A percentile compares a stretch with the other conserved stretches of the same genome.
These are phyloP conservation scores for Champsocephalus esox DNA, from an alignment of 2,797 vertebrate genomes.

Conservation along the genomic window DNA sequence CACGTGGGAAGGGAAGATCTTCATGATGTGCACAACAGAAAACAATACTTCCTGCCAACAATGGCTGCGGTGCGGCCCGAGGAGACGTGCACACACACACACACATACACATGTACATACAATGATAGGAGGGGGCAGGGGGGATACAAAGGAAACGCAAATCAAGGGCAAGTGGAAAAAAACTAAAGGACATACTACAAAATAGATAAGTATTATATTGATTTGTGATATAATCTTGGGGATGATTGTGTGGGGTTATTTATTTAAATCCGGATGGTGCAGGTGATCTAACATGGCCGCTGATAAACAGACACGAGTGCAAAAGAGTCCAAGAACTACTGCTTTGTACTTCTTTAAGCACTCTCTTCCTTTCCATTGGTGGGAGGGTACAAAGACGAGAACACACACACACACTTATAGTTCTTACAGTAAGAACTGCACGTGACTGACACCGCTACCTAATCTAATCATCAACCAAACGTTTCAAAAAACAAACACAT, in stretches of 20 bases:
- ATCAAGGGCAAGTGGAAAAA: conserved; percentile 4
- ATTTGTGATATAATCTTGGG: neutral
- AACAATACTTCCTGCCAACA: conserved; percentile 78
- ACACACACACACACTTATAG: conserved; percentile 26
- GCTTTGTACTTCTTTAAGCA: conserved; percentile 33
- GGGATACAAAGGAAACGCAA: conserved; percentile 24
- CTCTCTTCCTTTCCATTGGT: conserved; percentile 28
- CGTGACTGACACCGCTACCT: neutral
- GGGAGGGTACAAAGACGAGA: conserved; percentile 37
- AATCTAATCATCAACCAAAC: too few relatives aligned
- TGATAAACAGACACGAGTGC: conserved; percentile 1
- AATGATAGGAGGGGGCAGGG: neutral
- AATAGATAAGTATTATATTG: neutral
- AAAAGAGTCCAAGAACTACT: conserved; percentile 24
- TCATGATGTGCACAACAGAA: conserved; percentile 77
- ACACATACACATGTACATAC: conserved; percentile 31
- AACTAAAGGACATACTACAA: neutral
- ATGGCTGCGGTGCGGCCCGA: conserved; percentile 53
- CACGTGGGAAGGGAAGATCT: conserved; percentile 64
- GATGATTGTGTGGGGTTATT: neutral
- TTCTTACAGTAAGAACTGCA: neutral
- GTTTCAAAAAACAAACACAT: neutral
- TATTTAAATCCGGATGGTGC: neutral
- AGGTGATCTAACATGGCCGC: conserved; percentile 16
- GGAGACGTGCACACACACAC: conserved; percentile 48